Percentiles rank a stretch among this genome's conserved stretches.
These are phyloP conservation scores for Lypha dubia DNA, from an alignment of 2,888 invertebrate species.

Conservation along the genomic window DNA sequence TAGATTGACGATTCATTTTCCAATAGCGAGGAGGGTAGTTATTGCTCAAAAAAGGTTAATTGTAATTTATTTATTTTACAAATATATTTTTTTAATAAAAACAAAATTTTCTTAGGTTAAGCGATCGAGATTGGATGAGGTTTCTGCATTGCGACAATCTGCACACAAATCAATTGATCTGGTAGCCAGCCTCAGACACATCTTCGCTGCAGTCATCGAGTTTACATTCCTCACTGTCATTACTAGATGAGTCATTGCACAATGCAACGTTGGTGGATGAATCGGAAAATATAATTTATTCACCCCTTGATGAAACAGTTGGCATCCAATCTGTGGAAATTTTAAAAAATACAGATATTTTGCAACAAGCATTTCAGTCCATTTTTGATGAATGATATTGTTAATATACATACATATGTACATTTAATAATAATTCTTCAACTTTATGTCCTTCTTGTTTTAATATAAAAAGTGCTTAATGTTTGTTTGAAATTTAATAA, in stretches of 20 bases:
- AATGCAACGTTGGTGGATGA: constrained; percentile 13
- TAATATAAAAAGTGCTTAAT: too few relatives aligned
- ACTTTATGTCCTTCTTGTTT: constrained; percentile 8
- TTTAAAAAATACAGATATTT: background rate
- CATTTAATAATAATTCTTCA: background rate
- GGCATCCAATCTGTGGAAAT: constrained; percentile 30
- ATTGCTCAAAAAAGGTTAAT: too few relatives aligned
- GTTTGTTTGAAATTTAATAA: too few relatives aligned
- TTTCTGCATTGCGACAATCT: constrained; percentile 22
- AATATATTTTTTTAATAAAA: too few relatives aligned
- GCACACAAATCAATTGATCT: constrained; percentile 39
- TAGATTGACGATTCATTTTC: too few relatives aligned
- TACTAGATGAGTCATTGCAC: background rate
- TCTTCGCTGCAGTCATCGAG: constrained; percentile 22
- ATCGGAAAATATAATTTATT: too few relatives aligned
- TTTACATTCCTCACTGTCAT: constrained; percentile 6
- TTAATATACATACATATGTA: background rate
- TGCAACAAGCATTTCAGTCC: constrained; percentile 1
- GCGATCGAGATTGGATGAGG: constrained; percentile 17
- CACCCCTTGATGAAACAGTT: too few relatives aligned
- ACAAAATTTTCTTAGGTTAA: too few relatives aligned
- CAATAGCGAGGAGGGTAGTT: too few relatives aligned
- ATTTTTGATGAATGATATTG: constrained; percentile 17
- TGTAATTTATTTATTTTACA: too few relatives aligned
- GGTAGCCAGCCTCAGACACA: constrained; percentile 7